A percentile compares a stretch with the other conserved stretches of the same genome.
phyloP scores from a whole-genome alignment of 2,113 vertebrate species.

The Cavia porcellus region DNA sequence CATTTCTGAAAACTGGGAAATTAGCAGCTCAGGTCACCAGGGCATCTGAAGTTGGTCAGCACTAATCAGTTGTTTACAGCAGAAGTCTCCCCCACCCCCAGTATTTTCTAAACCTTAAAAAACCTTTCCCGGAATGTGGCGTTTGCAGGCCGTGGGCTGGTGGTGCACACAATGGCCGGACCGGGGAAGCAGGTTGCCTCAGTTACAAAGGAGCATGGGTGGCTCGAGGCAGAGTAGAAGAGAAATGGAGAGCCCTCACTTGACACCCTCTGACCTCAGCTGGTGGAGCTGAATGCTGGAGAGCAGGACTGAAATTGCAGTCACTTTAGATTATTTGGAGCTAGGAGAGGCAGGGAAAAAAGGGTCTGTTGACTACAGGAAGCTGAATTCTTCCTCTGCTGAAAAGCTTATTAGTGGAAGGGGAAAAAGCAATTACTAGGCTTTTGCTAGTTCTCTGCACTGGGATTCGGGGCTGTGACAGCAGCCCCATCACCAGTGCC shows the following conservation, averaged over 20 bases:
- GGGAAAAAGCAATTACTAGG: slow-evolving; percentile 87
- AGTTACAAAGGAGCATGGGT: slow-evolving; percentile 3
- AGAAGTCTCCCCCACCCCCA: neutral
- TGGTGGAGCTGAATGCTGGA: slow-evolving; percentile 85
- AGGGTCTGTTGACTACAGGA: slow-evolving; percentile 86
- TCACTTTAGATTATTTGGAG: slow-evolving; percentile 88
- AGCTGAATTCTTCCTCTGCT: slow-evolving; percentile 85
- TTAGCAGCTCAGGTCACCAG: neutral
- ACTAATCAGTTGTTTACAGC: slow-evolving; percentile 23
- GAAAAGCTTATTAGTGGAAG: slow-evolving; percentile 89
- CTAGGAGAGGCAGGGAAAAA: slow-evolving; percentile 85
- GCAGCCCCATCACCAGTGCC: slow-evolving; percentile 22
- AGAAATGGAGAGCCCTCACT: slow-evolving; percentile 88
- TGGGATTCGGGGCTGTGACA: slow-evolving; percentile 20
- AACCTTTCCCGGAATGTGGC: slow-evolving; percentile 44
- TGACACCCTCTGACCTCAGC: slow-evolving; percentile 87
- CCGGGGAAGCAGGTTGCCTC: slow-evolving; percentile 68
- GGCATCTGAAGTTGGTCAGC: slow-evolving; percentile 10
- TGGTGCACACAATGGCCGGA: neutral
- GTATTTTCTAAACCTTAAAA: slow-evolving; percentile 22
- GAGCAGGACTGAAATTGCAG: slow-evolving; percentile 87
- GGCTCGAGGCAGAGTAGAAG: slow-evolving; percentile 79
- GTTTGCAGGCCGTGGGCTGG: fast-evolving
- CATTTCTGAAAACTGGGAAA: slow-evolving; percentile 4
- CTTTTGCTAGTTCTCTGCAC: slow-evolving; percentile 77